phyloP scores from a whole-genome alignment of 2,113 vertebrate genomes.

The Odontesthes bonariensis region DNA sequence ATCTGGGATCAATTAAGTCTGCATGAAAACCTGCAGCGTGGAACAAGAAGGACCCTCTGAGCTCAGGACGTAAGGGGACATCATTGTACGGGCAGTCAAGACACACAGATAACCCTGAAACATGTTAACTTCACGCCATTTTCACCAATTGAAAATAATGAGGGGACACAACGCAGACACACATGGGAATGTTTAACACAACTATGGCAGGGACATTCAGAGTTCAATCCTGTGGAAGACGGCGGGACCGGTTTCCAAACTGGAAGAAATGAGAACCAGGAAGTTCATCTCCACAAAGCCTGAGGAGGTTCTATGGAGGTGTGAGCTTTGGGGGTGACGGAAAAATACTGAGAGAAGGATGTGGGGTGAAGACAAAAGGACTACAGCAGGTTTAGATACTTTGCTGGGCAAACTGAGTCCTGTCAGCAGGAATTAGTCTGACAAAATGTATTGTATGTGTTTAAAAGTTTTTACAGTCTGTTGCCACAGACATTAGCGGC shows the following conservation, averaged over 20 bases:
- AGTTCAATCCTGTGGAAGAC: conserved; percentile 60
- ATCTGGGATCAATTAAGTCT: conserved; percentile 79
- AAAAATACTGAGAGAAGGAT: conserved; percentile 62
- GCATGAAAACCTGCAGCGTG: conserved; percentile 63
- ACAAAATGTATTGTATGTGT: too few species aligned
- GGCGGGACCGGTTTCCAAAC: conserved; percentile 44
- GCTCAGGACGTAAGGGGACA: conserved; percentile 48
- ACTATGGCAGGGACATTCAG: conserved; percentile 67
- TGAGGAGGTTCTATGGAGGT: conserved; percentile 54
- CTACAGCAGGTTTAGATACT: too few species aligned
- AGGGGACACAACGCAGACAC: conserved; percentile 37
- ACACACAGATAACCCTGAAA: conserved; percentile 64
- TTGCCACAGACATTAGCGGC: too few species aligned
- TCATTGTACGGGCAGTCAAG: conserved; percentile 45
- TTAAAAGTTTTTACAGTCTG: too few species aligned
- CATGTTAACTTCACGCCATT: conserved; percentile 59
- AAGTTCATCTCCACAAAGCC: conserved; percentile 54
- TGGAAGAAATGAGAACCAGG: conserved; percentile 58
- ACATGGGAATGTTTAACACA: conserved; percentile 73
- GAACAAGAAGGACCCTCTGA: conserved; percentile 41
- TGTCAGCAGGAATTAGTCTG: too few species aligned
- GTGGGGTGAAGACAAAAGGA: conserved; percentile 31
- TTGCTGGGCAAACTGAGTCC: too few species aligned
- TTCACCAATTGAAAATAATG: conserved; percentile 47
- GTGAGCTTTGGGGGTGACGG: conserved; percentile 61